Conservation (phyloP, 1,140 invertebrate genomes). For the Drosophila lowei region DNA sequence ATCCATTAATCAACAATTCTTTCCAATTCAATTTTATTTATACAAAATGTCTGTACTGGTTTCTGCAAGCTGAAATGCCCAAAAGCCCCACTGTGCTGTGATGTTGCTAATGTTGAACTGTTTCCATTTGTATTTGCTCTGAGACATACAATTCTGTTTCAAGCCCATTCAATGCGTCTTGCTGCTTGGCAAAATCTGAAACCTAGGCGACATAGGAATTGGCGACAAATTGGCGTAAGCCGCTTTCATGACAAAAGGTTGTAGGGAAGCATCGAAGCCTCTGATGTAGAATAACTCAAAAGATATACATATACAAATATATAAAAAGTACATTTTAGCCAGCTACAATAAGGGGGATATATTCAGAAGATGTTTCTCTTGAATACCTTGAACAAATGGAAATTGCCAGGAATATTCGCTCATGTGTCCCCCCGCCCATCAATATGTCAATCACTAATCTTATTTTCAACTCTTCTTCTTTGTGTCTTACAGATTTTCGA, state of each 20-base stretch:
- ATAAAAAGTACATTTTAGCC: too few species aligned
- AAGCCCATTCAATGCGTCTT: slow-evolving; percentile 51
- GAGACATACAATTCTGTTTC: slow-evolving; percentile 4
- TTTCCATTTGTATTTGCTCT: slow-evolving; percentile 2
- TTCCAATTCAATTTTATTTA: too few species aligned
- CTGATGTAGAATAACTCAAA: not conserved
- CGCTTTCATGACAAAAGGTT: slow-evolving; percentile 39
- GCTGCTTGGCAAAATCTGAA: slow-evolving; percentile 7
- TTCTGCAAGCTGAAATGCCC: too few species aligned
- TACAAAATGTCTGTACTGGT: too few species aligned
- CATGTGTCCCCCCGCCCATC: not conserved
- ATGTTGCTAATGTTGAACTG: too few species aligned
- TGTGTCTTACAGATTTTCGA: slow-evolving; percentile 68
- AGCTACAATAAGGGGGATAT: too few species aligned
- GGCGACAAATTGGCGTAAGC: slow-evolving; percentile 72
- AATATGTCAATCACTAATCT: slow-evolving; percentile 4
- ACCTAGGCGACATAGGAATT: slow-evolving; percentile 40
- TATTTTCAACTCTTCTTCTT: slow-evolving; percentile 17
- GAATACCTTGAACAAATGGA: too few species aligned
- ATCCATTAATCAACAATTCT: too few species aligned
- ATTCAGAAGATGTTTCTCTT: too few species aligned
- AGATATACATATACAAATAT: not conserved
- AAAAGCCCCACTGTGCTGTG: too few species aligned
- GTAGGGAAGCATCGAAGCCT: not conserved
- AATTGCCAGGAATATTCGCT: too few species aligned